Evolutionary conservation across 2,113 vertebrate genomes (phyloP).

Genomic region (Dendrocopos noguchii): DNA sequence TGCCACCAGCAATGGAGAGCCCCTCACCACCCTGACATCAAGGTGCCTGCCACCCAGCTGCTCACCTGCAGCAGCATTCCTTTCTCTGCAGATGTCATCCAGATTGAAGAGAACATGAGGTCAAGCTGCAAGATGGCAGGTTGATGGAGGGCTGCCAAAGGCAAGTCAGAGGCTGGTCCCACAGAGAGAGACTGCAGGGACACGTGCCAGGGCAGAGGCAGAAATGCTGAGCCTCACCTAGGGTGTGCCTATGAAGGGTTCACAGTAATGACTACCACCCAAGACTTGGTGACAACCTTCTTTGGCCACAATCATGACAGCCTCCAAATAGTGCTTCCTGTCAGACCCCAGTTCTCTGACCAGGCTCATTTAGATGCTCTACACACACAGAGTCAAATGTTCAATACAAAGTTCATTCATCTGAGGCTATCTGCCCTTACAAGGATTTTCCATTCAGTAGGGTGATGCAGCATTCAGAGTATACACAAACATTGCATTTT

Average conservation of each 20-base stretch:
- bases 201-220: too few species aligned
- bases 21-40: background rate
- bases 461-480: background rate
- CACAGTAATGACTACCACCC: background rate
- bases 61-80: accelerated
- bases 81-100: background rate
- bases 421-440: background rate
- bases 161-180: background rate
- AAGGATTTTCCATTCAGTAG: background rate
- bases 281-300: background rate
- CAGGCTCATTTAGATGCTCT: background rate
- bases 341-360: background rate
- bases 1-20: accelerated
- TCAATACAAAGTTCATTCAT: background rate
- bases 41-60: background rate
- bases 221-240: background rate
- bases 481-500: background rate
- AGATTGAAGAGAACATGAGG: background rate
- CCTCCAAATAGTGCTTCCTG: background rate
- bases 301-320: accelerated
- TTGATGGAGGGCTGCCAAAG: background rate
- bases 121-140: accelerated
- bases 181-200: background rate
- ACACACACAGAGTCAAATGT: background rate
- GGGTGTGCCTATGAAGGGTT: background rate